A percentile compares a stretch with the other conserved stretches of the same genome.
Conservation (phyloP, 1,140 invertebrate species). For the Mactra quadrangularis region DNA sequence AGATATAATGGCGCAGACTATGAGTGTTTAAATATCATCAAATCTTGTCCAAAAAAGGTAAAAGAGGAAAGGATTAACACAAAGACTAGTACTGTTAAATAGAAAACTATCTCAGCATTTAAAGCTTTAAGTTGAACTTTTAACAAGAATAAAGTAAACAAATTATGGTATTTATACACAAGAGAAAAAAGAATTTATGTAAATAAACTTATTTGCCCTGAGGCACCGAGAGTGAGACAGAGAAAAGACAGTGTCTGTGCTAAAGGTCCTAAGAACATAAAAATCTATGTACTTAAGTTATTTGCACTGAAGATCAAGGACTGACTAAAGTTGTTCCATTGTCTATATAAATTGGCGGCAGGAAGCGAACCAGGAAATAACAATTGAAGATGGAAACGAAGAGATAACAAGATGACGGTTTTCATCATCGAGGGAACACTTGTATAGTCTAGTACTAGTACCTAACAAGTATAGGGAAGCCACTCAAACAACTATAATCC, state of each 20-base stretch:
- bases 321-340: slow-evolving; percentile 32
- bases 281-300: slow-evolving; percentile 15
- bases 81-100: no score
- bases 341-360: slow-evolving; percentile 15
- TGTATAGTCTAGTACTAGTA: slow-evolving; percentile 20
- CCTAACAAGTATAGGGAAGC: no score
- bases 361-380: slow-evolving; percentile 31
- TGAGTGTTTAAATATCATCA: no score
- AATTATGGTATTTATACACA: background rate
- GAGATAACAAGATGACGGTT: slow-evolving; percentile 34
- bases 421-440: slow-evolving; percentile 21
- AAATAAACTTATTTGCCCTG: slow-evolving; percentile 25
- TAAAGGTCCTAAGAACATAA: background rate
- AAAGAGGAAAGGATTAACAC: no score
- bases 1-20: no score
- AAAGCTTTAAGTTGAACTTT: no score
- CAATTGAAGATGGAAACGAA: slow-evolving; percentile 17
- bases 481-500: no score
- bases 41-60: no score
- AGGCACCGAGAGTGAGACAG: slow-evolving; percentile 1
- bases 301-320: slow-evolving; percentile 10
- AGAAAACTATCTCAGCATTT: no score
- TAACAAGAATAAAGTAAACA: no score
- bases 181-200: slow-evolving; percentile 6
- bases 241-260: no score